These are phyloP conservation scores for Terrapene triunguis DNA, from an alignment of 2,113 vertebrate genomes.

Conservation along the genomic window DNA sequence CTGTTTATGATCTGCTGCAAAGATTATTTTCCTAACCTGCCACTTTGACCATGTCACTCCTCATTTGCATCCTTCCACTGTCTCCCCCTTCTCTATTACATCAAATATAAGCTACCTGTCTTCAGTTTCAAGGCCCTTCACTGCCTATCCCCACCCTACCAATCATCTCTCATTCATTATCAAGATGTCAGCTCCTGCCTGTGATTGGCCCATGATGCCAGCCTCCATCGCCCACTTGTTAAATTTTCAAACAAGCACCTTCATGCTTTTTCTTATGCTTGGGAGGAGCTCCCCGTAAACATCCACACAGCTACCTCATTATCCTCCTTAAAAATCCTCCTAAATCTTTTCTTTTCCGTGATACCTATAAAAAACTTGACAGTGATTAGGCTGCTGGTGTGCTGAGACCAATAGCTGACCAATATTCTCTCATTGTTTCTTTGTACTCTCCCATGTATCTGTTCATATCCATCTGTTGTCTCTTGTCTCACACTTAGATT, in stretches of 20 bases:
- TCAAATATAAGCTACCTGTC: background rate
- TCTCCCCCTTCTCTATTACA: background rate
- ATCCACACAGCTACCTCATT: background rate
- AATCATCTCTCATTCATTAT: background rate
- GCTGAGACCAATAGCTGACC: background rate
- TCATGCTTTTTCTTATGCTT: background rate
- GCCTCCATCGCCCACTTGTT: background rate
- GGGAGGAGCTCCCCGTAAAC: background rate
- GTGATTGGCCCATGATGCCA: background rate
- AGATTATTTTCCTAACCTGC: background rate
- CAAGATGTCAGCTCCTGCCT: background rate
- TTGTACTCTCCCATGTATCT: background rate
- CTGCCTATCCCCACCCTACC: background rate
- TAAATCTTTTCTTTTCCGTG: background rate
- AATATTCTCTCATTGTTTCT: background rate
- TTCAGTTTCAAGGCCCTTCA: background rate
- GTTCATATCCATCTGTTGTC: background rate
- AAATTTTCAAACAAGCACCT: constrained; percentile 5
- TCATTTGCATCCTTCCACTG: background rate
- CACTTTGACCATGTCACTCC: background rate
- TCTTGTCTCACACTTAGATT: background rate
- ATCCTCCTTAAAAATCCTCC: background rate
- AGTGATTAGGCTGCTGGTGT: background rate
- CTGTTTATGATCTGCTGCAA: background rate
- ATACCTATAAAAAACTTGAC: background rate